Evolutionary conservation across 1,140 invertebrate genomes (phyloP).

Genomic region (Helicorthomorpha holstii): DNA sequence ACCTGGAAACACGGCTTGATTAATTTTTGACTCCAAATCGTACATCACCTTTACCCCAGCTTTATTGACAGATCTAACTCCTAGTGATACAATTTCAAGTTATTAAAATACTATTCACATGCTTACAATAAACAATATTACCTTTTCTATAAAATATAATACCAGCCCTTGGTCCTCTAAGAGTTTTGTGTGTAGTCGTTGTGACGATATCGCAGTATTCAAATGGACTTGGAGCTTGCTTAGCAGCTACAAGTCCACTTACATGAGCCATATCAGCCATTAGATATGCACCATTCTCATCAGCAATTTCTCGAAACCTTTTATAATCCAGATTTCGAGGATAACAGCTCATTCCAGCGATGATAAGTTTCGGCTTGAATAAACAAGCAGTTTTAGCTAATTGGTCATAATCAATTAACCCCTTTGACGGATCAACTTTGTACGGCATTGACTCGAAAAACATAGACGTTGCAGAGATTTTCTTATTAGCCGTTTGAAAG

Average conservation of each 20-base stretch:
- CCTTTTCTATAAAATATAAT: conserved; percentile 41
- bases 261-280: conserved; percentile 52
- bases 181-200: conserved; percentile 43
- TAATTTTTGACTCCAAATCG: conserved; percentile 42
- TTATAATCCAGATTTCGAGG: conserved; percentile 45
- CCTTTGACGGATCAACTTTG: conserved; percentile 41
- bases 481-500: conserved; percentile 26
- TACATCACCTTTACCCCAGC: conserved; percentile 39
- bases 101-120: too few species aligned
- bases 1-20: conserved; percentile 48
- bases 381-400: conserved; percentile 36
- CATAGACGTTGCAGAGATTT: not conserved
- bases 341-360: conserved; percentile 52
- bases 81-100: too few species aligned
- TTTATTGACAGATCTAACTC: conserved; percentile 20
- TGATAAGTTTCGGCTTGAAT: conserved; percentile 44
- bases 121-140: too few species aligned
- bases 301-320: conserved; percentile 39
- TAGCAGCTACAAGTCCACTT: conserved; percentile 43
- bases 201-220: conserved; percentile 44
- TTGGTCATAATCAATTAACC: conserved; percentile 47
- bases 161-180: conserved; percentile 38
- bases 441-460: conserved; percentile 21
- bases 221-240: conserved; percentile 40
- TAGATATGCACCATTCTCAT: conserved; percentile 38